These are phyloP conservation scores for Alethe castanea DNA, from an alignment of 2,113 vertebrate genomes.

Conservation along the genomic window DNA sequence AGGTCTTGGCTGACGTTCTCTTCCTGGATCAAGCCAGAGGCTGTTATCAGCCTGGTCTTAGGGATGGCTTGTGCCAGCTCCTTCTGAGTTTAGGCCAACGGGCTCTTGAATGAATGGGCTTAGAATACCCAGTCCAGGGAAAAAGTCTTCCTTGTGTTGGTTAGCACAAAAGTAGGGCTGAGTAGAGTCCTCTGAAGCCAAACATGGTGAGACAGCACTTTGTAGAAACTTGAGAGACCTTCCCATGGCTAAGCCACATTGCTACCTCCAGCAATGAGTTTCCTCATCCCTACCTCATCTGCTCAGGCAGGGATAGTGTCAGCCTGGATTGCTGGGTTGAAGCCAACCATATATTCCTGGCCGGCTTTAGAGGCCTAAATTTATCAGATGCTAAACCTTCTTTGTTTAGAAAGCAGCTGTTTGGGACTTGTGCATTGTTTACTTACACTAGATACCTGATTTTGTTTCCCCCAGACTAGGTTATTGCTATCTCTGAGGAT, in stretches of 20 bases:
- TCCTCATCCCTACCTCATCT: not conserved
- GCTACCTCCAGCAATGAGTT: not conserved
- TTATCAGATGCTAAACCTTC: not conserved
- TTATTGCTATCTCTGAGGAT: not conserved
- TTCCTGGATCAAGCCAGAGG: not conserved
- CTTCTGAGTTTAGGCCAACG: not conserved
- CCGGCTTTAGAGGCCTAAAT: not conserved
- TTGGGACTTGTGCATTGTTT: not conserved
- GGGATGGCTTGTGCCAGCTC: not conserved
- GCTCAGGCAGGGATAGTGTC: not conserved
- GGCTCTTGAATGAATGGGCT: not conserved
- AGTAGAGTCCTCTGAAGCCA: not conserved
- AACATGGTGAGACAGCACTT: not conserved
- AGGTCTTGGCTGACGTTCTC: not conserved
- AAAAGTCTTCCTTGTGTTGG: not conserved
- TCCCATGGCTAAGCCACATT: rapidly evolving
- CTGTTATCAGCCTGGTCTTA: not conserved
- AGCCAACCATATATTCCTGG: not conserved
- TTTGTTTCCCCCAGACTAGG: not conserved
- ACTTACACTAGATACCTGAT: not conserved
- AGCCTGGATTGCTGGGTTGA: not conserved
- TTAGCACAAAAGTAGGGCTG: not conserved
- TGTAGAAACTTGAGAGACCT: not conserved
- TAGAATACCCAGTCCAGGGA: not conserved
- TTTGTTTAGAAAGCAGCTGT: not conserved